Conservation (phyloP, 2,888 invertebrate species). For the Eurois occulta region DNA sequence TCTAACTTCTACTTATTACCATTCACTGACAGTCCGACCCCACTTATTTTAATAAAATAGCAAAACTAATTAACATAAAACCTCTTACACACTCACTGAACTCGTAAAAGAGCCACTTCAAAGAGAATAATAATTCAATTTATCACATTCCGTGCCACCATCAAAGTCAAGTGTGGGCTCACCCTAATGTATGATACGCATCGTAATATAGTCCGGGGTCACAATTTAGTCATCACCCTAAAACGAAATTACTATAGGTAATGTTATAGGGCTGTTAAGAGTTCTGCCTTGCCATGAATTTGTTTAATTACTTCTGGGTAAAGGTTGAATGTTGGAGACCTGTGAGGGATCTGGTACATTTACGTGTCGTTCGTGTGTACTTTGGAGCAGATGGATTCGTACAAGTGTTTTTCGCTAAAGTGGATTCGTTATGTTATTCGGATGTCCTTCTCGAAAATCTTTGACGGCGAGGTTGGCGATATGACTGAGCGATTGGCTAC, state of each 20-base stretch:
- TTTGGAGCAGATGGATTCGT: background rate
- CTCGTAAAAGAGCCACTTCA: slow-evolving; percentile 56
- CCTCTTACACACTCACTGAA: slow-evolving; percentile 38
- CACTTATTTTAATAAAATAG: slow-evolving; percentile 40
- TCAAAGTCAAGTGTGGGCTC: slow-evolving; percentile 52
- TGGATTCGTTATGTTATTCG: background rate
- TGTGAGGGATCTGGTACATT: slow-evolving; percentile 4
- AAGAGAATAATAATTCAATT: slow-evolving; percentile 65
- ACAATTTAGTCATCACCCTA: slow-evolving; percentile 65
- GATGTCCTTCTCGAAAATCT: background rate
- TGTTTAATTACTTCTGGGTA: slow-evolving; percentile 47
- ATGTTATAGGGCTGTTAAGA: slow-evolving; percentile 52
- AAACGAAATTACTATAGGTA: slow-evolving; percentile 61
- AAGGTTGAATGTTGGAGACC: background rate
- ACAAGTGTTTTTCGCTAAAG: background rate
- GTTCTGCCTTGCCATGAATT: slow-evolving; percentile 45
- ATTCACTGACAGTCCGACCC: background rate
- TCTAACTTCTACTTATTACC: background rate
- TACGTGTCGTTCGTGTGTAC: background rate
- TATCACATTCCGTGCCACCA: slow-evolving; percentile 53
- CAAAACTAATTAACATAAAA: slow-evolving; percentile 44
- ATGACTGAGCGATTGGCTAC: background rate
- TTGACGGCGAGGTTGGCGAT: background rate
- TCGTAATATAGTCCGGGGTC: slow-evolving; percentile 44
- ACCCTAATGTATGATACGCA: slow-evolving; percentile 40